A percentile compares a stretch with the other conserved stretches of the same genome.
phyloP scores from a whole-genome alignment of 2,113 vertebrate species.

The Lynx canadensis region DNA sequence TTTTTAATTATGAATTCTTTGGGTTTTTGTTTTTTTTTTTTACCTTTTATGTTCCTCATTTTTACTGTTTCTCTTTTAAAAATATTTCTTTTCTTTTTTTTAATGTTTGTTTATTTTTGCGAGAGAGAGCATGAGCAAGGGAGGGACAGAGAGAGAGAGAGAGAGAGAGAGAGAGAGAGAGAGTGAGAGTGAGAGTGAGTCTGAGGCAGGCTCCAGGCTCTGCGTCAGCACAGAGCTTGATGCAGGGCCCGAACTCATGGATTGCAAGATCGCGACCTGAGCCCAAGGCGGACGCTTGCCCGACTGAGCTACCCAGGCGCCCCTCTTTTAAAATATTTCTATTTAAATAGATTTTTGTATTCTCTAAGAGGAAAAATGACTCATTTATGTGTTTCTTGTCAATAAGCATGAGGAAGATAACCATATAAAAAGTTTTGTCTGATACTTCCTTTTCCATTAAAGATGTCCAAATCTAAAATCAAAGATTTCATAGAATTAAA shows the following conservation, averaged over 20 bases:
- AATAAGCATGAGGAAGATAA: background rate
- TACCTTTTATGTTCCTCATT: background rate
- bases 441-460: background rate
- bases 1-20: background rate
- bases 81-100: background rate
- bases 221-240: no score
- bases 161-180: no score
- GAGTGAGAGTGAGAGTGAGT: no score
- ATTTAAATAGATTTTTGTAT: background rate
- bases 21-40: slow-evolving; percentile 53
- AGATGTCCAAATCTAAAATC: slow-evolving; percentile 9
- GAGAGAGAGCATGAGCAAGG: no score
- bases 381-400: slow-evolving; percentile 19
- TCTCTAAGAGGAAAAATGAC: slow-evolving; percentile 20
- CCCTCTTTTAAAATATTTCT: slow-evolving; percentile 3
- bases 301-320: no score
- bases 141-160: no score
- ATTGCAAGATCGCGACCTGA: no score
- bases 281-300: no score
- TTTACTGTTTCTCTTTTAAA: background rate
- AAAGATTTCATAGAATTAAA: slow-evolving; percentile 38
- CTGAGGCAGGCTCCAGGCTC: no score
- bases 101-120: no score
- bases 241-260: no score
- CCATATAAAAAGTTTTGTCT: background rate